Evolutionary conservation across 92 coral and sea anemone species (phyloP), one percentile per base, ranked within the genome.

Genomic region (Parazoanthus atlanticus): DNA sequence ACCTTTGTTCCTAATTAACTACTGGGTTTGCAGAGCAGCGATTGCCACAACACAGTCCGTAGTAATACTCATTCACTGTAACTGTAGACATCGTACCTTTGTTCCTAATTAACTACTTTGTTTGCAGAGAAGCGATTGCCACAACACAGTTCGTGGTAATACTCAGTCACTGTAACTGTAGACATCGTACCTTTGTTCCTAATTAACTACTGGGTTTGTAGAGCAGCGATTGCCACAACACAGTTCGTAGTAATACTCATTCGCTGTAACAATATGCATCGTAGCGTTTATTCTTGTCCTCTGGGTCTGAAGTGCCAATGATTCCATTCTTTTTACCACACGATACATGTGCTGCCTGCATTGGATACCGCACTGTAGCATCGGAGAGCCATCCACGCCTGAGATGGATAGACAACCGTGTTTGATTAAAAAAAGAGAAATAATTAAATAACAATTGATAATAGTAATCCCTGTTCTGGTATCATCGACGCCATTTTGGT

Each of bases 241-340:
- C 65, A 56, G 21, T 21, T 8, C 34, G 10, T 31, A 0, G 17
- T 28, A 30, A 74, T 9, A 33, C 78, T 74, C 47, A 74, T 19
- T 74, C 25, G n/a, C 78, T 74, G 47, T 74, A 74, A 30, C 78
- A 74, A 38, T 74, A 74, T n/a, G 78, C 78, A 25, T 74, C 78
- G 46, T 74, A 74, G 0, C 36, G 40, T 10, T 74, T 74, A 40
- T 33, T 74, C 28, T 74, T 74, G 78, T 74, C 78, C 78, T 15
- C n/a, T 31, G 11, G n/a, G 40, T 31, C 26, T 32, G 47, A 40
- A 74, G 23, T 33, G 30, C 78, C 78, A 33, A 74, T 34, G n/a
- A 74, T 41, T 5, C 78, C 78, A 21, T 8, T 6, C 78, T 1
- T 74, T 28, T 74, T 74, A 1, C 78, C 78, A 34, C 78, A 74